phyloP scores from a whole-genome alignment of 2,797 vertebrate genomes.

The Pangasius sanitwongsei region DNA sequence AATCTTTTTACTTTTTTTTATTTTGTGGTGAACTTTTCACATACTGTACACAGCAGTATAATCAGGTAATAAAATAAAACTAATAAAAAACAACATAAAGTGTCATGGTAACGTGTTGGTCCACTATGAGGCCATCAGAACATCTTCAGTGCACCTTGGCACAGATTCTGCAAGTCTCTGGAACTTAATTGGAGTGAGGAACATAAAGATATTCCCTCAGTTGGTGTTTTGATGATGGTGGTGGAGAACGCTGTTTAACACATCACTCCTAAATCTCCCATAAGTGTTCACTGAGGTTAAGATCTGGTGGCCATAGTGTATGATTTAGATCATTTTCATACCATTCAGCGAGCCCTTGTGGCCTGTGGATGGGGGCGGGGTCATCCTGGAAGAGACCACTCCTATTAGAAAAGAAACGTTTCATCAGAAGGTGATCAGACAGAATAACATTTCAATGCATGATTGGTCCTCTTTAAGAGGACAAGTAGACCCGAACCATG shows the following conservation, averaged over 20 bases:
- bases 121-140: background rate
- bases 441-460: background rate
- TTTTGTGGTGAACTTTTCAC: background rate
- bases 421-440: background rate
- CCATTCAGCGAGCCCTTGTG: background rate
- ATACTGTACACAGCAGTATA: background rate
- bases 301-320: background rate
- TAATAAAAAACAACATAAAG: background rate
- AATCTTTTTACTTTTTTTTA: background rate
- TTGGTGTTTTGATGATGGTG: background rate
- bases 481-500: background rate
- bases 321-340: background rate
- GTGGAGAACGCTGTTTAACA: background rate
- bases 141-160: background rate
- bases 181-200: background rate
- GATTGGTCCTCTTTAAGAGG: background rate
- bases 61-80: background rate
- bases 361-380: background rate
- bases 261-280: background rate
- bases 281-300: background rate
- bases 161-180: background rate
- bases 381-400: background rate
- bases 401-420: no score
- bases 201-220: background rate
- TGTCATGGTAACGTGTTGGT: background rate